Conservation (phyloP, 2,797 vertebrate species). For the Sparidentex hasta region DNA sequence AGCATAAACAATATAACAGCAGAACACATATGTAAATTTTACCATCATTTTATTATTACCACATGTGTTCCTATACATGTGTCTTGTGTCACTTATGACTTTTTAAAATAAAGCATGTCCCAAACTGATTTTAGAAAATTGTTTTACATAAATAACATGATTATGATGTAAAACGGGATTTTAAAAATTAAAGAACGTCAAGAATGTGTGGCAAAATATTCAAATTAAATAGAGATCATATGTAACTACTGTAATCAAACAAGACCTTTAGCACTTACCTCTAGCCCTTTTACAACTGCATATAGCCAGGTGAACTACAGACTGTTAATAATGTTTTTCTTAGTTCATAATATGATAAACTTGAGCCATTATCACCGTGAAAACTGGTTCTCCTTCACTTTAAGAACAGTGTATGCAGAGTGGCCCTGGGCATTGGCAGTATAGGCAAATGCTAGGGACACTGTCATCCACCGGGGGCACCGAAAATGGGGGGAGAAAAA, state of each 20-base stretch:
- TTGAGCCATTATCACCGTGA: too few species aligned
- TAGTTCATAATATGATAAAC: too few species aligned
- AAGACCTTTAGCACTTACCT: neutral
- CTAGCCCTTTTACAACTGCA: too few species aligned
- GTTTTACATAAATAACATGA: neutral
- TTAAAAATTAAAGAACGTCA: neutral
- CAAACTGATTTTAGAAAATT: neutral
- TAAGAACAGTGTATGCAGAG: too few species aligned
- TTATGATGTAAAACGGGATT: too few species aligned
- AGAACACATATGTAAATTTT: neutral
- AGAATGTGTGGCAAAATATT: neutral
- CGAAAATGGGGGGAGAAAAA: too few species aligned
- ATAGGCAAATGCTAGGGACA: too few species aligned
- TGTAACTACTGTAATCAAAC: neutral
- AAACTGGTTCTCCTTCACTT: too few species aligned
- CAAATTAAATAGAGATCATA: neutral
- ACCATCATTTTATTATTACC: neutral
- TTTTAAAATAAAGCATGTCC: neutral
- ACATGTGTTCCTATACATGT: neutral
- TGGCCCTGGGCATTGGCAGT: too few species aligned
- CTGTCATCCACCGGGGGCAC: too few species aligned
- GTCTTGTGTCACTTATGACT: neutral
- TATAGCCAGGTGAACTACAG: too few species aligned
- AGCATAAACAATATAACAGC: neutral
- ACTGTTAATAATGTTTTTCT: too few species aligned